phyloP scores from a whole-genome alignment of 2,888 invertebrate genomes.

The Platynereis dumerilii region DNA sequence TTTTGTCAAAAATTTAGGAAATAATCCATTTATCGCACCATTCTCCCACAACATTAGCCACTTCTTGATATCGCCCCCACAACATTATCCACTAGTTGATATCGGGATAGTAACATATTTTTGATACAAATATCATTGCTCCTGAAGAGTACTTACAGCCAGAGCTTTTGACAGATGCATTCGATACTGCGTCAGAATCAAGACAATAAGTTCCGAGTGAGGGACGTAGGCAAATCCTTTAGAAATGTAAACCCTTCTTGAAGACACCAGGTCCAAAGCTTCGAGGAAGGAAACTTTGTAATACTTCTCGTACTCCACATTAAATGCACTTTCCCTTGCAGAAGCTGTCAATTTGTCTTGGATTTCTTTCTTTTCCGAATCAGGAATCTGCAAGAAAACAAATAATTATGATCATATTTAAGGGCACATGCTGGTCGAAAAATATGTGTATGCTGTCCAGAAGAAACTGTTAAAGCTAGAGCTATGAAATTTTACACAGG shows the following conservation, averaged over 20 bases:
- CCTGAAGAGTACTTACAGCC: slow-evolving; percentile 65
- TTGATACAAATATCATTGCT: no score
- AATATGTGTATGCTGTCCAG: no score
- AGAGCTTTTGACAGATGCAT: slow-evolving; percentile 74
- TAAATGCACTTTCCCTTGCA: slow-evolving; percentile 15
- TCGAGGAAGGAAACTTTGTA: slow-evolving; percentile 86
- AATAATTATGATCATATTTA: background rate
- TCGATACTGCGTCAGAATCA: slow-evolving; percentile 80
- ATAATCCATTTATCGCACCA: no score
- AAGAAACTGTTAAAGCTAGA: no score
- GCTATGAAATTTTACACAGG: no score
- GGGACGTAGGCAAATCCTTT: slow-evolving; percentile 88
- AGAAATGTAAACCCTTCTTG: slow-evolving; percentile 79
- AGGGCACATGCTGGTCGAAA: no score
- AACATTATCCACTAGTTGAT: no score
- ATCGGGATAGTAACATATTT: no score
- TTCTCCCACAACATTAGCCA: no score
- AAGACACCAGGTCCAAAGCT: slow-evolving; percentile 83
- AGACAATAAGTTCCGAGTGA: slow-evolving; percentile 81
- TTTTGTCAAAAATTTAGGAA: no score
- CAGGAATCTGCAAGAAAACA: slow-evolving; percentile 63
- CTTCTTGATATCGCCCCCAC: no score
- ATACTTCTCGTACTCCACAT: slow-evolving; percentile 61
- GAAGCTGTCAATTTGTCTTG: slow-evolving; percentile 68
- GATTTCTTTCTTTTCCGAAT: slow-evolving; percentile 73